Evolutionary conservation across 2,888 invertebrate genomes (phyloP).

Genomic region (Leistus spinibarbis): DNA sequence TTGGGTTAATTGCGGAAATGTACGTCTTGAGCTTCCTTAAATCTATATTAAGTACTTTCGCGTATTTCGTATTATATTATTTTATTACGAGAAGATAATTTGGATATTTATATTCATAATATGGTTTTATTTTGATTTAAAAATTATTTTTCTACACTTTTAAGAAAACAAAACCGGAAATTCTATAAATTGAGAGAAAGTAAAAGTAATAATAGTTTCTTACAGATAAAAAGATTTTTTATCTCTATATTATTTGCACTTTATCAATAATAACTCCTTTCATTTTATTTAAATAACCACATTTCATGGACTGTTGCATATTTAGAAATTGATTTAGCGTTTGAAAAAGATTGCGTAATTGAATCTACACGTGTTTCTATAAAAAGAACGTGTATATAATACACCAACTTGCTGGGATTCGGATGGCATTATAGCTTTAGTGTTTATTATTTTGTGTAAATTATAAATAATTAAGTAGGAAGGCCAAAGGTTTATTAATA

Average conservation of each 20-base stretch:
- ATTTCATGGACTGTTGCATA: slow-evolving; percentile 22
- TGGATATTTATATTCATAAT: no score
- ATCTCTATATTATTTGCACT: slow-evolving; percentile 13
- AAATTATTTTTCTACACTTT: no score
- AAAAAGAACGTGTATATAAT: slow-evolving; percentile 13
- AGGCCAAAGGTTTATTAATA: not conserved
- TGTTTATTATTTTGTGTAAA: not conserved
- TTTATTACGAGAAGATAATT: no score
- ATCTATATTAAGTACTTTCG: no score
- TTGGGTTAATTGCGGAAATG: no score
- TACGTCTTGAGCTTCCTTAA: no score
- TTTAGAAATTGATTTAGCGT: slow-evolving; percentile 31
- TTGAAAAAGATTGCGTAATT: slow-evolving; percentile 27
- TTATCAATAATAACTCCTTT: not conserved
- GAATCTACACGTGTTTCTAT: slow-evolving; percentile 36
- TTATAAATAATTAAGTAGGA: not conserved
- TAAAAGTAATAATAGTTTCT: slow-evolving; percentile 13
- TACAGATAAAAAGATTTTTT: slow-evolving; percentile 17
- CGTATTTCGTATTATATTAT: no score
- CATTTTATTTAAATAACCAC: slow-evolving; percentile 11
- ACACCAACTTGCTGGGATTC: not conserved
- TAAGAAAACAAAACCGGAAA: no score
- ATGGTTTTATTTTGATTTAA: not conserved
- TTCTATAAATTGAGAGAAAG: slow-evolving; percentile 20
- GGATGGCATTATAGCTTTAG: not conserved